These are phyloP conservation scores for Drosophila trichaetosa DNA, from an alignment of 2,888 invertebrate species.

Conservation along the genomic window DNA sequence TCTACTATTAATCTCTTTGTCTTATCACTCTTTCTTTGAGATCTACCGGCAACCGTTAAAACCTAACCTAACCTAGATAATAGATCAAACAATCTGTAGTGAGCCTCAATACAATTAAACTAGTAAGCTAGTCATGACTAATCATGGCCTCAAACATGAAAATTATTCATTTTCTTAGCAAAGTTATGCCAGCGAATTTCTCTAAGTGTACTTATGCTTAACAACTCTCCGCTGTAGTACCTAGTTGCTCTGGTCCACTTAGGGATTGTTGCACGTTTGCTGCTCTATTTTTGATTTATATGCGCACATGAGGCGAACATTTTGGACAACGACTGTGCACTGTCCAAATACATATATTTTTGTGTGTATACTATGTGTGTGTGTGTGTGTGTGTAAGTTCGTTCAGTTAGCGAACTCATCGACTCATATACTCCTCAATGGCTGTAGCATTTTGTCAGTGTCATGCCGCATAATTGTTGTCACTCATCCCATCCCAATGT, in stretches of 20 bases:
- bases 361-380: not conserved
- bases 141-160: not conserved
- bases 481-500: slow-evolving; percentile 28
- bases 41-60: too few species aligned
- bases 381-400: slow-evolving; percentile 4
- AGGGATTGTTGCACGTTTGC: not conserved
- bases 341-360: not conserved
- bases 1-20: too few species aligned
- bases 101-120: not conserved
- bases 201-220: not conserved
- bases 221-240: not conserved
- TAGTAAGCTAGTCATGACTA: not conserved
- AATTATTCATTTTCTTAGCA: not conserved
- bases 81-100: not conserved
- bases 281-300: slow-evolving; percentile 40
- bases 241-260: not conserved
- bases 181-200: not conserved
- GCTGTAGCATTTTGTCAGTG: slow-evolving; percentile 59
- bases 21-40: too few species aligned
- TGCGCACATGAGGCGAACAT: slow-evolving; percentile 35
- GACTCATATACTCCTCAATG: slow-evolving; percentile 1
- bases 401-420: slow-evolving; percentile 12
- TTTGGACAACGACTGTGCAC: not conserved
- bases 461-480: slow-evolving; percentile 72
- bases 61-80: too few species aligned